Conservation (phyloP, 2,113 vertebrate species). For the Tetrao urogallus region DNA sequence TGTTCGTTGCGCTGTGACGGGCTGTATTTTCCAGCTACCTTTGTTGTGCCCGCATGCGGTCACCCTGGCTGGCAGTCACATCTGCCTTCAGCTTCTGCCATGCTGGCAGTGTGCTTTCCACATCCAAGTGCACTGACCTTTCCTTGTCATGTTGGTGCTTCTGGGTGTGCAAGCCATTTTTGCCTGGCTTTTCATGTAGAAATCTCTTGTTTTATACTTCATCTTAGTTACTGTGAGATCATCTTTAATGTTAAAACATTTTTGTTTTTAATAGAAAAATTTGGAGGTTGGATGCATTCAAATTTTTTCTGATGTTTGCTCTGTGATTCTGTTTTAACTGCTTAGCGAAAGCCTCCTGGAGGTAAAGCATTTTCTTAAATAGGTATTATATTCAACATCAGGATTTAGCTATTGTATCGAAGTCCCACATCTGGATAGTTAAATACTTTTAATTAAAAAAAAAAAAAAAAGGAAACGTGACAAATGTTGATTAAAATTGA, state of each 20-base stretch:
- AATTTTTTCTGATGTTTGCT: neutral
- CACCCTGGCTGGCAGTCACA: neutral
- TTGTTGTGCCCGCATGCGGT: neutral
- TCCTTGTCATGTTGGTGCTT: neutral
- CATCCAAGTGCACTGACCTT: neutral
- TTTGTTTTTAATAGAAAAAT: neutral
- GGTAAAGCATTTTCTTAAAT: neutral
- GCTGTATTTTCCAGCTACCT: neutral
- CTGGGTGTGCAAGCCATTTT: neutral
- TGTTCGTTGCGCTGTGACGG: rapidly evolving
- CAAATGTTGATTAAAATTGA: neutral
- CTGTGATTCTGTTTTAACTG: neutral
- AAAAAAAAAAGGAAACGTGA: neutral
- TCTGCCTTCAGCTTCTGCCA: neutral
- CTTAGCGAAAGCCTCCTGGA: neutral
- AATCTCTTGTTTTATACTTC: neutral
- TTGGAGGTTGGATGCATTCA: neutral
- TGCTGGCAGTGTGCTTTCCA: neutral
- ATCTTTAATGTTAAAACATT: neutral
- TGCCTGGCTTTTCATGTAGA: neutral
- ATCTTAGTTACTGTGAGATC: neutral
- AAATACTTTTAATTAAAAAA: neutral
- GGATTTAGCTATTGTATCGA: neutral
- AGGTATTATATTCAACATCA: neutral
- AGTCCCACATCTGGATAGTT: neutral